These are phyloP conservation scores for Romanogobio albipinnatus DNA, from an alignment of 2,113 vertebrate species.

Conservation along the genomic window DNA sequence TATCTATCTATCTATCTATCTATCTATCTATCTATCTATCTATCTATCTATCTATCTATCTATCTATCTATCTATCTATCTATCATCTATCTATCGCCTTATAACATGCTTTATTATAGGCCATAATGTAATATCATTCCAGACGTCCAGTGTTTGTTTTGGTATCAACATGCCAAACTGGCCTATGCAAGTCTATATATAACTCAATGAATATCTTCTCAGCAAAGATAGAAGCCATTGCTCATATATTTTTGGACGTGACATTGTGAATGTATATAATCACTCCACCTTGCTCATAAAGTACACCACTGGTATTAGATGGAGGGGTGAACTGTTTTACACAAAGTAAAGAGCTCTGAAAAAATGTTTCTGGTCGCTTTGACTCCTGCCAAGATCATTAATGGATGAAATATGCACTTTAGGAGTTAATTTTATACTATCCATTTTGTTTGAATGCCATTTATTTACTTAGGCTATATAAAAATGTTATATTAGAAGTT, in stretches of 20 bases:
- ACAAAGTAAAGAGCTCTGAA: constrained; percentile 3
- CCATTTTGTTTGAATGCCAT: background rate
- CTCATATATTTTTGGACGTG: constrained; percentile 57
- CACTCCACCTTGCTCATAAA: constrained; percentile 5
- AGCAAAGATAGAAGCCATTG: constrained; percentile 47
- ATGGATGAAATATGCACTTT: background rate
- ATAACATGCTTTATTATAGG: background rate
- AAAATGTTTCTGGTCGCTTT: background rate
- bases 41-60: background rate
- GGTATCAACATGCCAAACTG: constrained; percentile 38
- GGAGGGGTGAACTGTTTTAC: background rate
- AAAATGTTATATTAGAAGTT: background rate
- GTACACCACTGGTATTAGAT: background rate
- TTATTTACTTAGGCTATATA: background rate
- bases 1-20: background rate
- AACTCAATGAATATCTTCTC: constrained; percentile 50
- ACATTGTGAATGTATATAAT: constrained; percentile 47
- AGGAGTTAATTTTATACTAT: background rate
- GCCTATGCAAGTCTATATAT: constrained; percentile 51
- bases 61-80: background rate
- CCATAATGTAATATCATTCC: background rate
- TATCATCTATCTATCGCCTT: background rate
- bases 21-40: constrained; percentile 6
- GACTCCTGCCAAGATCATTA: constrained; percentile 3
- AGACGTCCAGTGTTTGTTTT: constrained; percentile 34